Evolutionary conservation across 2,113 vertebrate genomes (phyloP), one percentile per base, ranked within the genome.

Genomic region (Etheostoma cragini): DNA sequence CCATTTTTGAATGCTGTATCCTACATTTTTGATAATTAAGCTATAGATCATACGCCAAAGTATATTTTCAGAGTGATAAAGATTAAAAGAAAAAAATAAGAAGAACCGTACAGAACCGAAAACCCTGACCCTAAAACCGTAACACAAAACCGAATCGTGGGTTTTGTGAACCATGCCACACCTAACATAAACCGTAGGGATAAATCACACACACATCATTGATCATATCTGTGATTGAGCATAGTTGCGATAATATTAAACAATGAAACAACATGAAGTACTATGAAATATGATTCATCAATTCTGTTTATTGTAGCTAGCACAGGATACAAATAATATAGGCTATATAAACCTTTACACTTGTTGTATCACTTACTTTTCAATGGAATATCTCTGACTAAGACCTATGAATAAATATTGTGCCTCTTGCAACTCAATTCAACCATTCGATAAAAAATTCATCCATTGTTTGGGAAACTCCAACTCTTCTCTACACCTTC

Each of bases 381-480:
- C 87, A 67, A 42, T 68, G 26, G 76, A 81, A 83, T 65, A 87
- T 80, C 80, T 81, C 88, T 35, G 86, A 79, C 92, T 89, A 88
- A 91, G 78, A 73, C 26, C 88, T 96, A 94, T 94, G 97, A 99
- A 98, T 95, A 95, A 89, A 93, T 93, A 94, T 87, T 86, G 80
- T 92, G 94, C 96, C 95, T 96, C 95, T 94, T 95, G 92, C 96
- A 90, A 96, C 96, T 92, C 95, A 96, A 93, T 97, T 94, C 95
- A 95, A 94, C 95, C 96, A 80, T 94, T 96, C 95, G 95, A 98
- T 98, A 97, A 98, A 99, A 98, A 97, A 98, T 97, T 96, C 94
- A 98, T 98, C 91, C 57, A 24, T 94, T 97, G 96, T 95, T 95
- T 96, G 96, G 95, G 94, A 95, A 94, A 91, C 90, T 89, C 95